Evolutionary conservation across 2,113 vertebrate species (phyloP).

Genomic region (Ophthalmolycus amberensis): DNA sequence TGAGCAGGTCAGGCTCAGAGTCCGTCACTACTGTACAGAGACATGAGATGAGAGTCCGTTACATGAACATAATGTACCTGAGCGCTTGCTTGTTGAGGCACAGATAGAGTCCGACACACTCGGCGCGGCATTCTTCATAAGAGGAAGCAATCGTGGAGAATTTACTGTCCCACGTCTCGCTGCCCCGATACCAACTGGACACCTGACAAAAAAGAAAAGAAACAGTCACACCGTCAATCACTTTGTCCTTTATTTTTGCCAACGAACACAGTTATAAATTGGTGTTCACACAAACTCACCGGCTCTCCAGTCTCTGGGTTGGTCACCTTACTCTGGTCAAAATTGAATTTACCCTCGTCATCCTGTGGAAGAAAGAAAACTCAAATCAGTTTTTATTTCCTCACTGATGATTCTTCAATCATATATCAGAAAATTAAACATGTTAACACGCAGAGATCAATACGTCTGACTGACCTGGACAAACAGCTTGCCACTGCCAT

Average conservation of each 20-base stretch:
- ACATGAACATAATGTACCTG: conserved; percentile 69
- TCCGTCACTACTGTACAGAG: background rate
- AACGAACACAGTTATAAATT: background rate
- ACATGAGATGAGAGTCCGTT: background rate
- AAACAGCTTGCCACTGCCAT: conserved; percentile 93
- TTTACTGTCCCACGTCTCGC: conserved; percentile 94
- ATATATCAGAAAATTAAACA: background rate
- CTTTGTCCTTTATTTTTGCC: background rate
- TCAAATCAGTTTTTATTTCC: background rate
- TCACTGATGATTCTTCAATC: background rate
- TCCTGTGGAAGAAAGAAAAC: conserved; percentile 76
- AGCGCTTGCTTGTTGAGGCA: conserved; percentile 89
- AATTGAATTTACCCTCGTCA: conserved; percentile 88
- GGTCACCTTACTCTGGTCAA: conserved; percentile 84
- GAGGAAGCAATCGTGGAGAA: conserved; percentile 92
- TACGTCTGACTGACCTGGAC: conserved; percentile 84
- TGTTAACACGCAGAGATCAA: background rate
- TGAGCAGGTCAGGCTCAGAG: background rate
- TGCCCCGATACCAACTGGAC: conserved; percentile 90
- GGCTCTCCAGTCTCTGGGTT: conserved; percentile 90
- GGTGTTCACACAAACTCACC: conserved; percentile 74
- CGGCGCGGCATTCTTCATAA: conserved; percentile 92
- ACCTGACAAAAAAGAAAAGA: conserved; percentile 76
- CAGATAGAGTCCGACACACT: conserved; percentile 93
- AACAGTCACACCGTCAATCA: background rate